Evolutionary conservation across 2,797 vertebrate genomes (phyloP).

Genomic region (Liasis olivaceus): DNA sequence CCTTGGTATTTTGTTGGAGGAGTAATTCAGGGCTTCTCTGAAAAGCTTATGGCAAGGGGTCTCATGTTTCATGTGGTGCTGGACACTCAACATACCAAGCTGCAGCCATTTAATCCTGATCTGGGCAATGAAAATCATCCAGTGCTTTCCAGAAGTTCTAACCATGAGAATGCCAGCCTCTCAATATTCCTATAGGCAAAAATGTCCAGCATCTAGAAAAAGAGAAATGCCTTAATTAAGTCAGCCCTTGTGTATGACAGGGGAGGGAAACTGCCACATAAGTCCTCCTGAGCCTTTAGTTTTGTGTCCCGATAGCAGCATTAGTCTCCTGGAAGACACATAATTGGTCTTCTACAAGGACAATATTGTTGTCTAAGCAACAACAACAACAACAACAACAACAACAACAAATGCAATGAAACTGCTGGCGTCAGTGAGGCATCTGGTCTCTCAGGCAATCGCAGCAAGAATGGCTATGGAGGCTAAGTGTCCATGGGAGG

Average conservation of each 20-base stretch:
- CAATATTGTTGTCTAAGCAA: not conserved
- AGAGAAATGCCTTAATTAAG: not conserved
- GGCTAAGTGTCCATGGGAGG: not conserved
- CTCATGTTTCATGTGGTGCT: not conserved
- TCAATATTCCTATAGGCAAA: not conserved
- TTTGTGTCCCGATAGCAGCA: not conserved
- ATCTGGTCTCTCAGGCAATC: not conserved
- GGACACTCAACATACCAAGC: not conserved
- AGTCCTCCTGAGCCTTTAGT: not conserved
- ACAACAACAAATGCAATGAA: not conserved
- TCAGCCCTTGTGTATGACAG: not conserved
- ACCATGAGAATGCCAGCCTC: not conserved
- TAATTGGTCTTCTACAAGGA: not conserved
- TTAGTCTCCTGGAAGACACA: not conserved
- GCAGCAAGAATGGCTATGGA: not conserved
- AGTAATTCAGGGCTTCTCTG: too few relatives aligned
- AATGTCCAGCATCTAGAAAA: not conserved
- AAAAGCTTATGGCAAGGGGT: not conserved
- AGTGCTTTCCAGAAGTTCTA: not conserved
- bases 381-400: not conserved
- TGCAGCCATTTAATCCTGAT: not conserved
- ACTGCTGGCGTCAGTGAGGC: not conserved
- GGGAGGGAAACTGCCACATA: not conserved
- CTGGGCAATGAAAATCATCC: not conserved
- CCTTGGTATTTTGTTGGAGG: too few relatives aligned